Conservation (phyloP, 2,113 vertebrate genomes). For the Entelurus aequoreus region DNA sequence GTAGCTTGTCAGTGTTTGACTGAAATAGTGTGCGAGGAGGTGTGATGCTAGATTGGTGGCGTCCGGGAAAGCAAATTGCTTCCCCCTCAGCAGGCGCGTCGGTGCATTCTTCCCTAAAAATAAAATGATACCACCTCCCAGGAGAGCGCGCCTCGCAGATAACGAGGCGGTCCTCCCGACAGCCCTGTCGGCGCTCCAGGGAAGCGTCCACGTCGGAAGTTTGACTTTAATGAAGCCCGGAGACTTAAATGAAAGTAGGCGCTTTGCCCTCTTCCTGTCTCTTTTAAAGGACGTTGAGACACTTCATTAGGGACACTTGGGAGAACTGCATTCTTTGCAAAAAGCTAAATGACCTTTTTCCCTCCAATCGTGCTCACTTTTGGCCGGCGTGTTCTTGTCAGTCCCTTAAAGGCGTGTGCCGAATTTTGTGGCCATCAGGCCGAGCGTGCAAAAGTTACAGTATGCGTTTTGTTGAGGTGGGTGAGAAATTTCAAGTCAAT, state of each 20-base stretch:
- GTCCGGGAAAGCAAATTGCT: conserved; percentile 26
- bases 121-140: conserved; percentile 44
- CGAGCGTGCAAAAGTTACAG: too few relatives aligned
- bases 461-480: too few relatives aligned
- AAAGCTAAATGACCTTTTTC: too few relatives aligned
- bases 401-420: too few relatives aligned
- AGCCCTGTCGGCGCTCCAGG: not conserved
- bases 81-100: conserved; percentile 26
- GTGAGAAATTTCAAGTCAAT: too few relatives aligned
- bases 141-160: conserved; percentile 36
- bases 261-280: conserved; percentile 6
- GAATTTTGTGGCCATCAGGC: too few relatives aligned
- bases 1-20: not conserved
- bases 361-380: too few relatives aligned
- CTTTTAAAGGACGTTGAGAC: conserved; percentile 6
- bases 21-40: conserved; percentile 5
- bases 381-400: too few relatives aligned
- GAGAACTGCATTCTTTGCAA: not conserved
- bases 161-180: conserved; percentile 33
- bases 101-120: conserved; percentile 38
- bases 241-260: conserved; percentile 8
- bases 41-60: conserved; percentile 15
- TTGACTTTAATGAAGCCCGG: conserved; percentile 10
- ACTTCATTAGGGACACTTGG: not conserved
- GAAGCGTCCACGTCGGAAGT: conserved; percentile 7